Evolutionary conservation across 2,888 invertebrate genomes (phyloP), one percentile per base, ranked within the genome.

Genomic region (Gymnocheta viridis): DNA sequence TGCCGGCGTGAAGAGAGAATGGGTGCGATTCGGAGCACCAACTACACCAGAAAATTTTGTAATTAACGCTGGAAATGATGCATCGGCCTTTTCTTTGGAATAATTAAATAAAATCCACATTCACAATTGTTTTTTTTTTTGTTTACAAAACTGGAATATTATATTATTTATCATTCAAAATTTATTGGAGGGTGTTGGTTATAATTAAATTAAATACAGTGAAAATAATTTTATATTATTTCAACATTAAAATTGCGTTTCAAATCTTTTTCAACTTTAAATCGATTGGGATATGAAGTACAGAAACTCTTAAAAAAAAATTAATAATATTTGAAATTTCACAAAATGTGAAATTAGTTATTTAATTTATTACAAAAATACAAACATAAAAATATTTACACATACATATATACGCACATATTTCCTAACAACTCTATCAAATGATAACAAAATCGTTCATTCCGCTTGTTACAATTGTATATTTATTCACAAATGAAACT

Each of bases 1-100:
- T 79, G 93, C 94, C 1, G 94, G 94, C 19, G 86, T 92, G 10
- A 79, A 84, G 2, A 85, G 85, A 4, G 86, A 88, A 64, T 89
- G 88, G 88, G 82, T 89, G 4, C 86, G 87, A 47, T 82, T 89
- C 14, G 89, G 88, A 3, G 88, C 89, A 14, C 89, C 90, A 29
- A 88, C 89, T n/a, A 88, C 90, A 4, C 88, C 89, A 0, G 90
- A 90, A 74, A 85, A 86, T 14, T 87, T 88, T 72, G 79, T 88
- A 5, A 60, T 88, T 10, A 87, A 87, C 38, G 85, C 88, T 1
- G 89, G 89, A 1, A 86, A 44, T 14, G 81, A 87, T 66, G 38
- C 87, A 2, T 49, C 76, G 0, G 67, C 82, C n/a, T 89, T 87
- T 56, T 69, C 86, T 7, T 58, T 87, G 17, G 62, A 74, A 69